Percentiles rank a stretch among this genome's conserved stretches.
phyloP scores from a whole-genome alignment of 2,113 vertebrate genomes.

The Indicator indicator region DNA sequence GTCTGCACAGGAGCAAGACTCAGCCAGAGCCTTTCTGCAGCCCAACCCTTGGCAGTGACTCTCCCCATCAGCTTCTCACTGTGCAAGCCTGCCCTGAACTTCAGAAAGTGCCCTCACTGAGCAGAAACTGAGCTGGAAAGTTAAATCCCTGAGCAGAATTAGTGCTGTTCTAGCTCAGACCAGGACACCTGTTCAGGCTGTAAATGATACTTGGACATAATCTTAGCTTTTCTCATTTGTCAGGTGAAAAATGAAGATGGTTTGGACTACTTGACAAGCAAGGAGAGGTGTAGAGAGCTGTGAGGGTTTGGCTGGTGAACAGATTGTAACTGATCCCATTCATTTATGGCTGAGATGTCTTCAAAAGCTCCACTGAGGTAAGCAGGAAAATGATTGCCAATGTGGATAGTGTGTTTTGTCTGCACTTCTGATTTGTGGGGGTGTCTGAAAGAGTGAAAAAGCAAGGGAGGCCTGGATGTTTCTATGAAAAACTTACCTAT shows the following conservation, averaged over 20 bases:
- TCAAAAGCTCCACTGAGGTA: neutral
- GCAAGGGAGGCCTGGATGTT: neutral
- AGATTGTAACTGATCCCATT: neutral
- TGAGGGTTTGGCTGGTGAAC: neutral
- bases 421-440: neutral
- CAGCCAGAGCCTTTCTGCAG: too few species aligned
- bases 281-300: neutral
- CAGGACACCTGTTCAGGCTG: neutral
- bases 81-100: too few species aligned
- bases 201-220: neutral
- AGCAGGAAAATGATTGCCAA: neutral
- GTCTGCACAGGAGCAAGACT: too few species aligned
- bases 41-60: too few species aligned
- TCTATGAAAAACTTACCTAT: neutral
- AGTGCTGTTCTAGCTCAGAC: too few species aligned
- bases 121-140: too few species aligned
- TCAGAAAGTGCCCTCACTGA: too few species aligned
- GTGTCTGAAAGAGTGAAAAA: neutral
- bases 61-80: too few species aligned
- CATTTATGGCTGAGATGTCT: neutral
- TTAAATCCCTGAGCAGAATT: too few species aligned
- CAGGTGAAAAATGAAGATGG: neutral
- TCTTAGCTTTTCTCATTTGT: neutral
- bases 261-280: neutral
- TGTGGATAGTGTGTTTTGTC: rapidly evolving